Evolutionary conservation across 2,113 vertebrate species (phyloP).

Genomic region (Regulus satrapa): DNA sequence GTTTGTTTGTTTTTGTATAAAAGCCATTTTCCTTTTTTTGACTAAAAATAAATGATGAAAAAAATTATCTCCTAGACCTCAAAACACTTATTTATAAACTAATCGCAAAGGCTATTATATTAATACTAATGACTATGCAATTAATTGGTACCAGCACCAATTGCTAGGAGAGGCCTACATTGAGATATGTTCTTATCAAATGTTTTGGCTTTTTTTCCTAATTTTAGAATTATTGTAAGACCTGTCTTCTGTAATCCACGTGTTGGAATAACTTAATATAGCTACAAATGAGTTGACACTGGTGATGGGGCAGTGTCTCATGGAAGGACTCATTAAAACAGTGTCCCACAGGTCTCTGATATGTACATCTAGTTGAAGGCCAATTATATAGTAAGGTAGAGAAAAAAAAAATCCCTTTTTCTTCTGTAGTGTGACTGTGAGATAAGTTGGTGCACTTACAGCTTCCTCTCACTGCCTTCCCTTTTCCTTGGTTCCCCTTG

Average conservation of each 20-base stretch:
- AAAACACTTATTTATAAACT: not conserved
- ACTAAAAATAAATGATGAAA: constrained; percentile 10
- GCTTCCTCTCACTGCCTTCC: not conserved
- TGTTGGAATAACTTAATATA: not conserved
- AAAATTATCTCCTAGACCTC: not conserved
- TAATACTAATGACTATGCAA: not conserved
- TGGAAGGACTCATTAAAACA: not conserved
- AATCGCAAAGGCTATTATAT: not conserved
- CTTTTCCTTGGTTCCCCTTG: not conserved
- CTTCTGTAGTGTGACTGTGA: not conserved
- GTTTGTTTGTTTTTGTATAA: not conserved
- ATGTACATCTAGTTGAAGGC: not conserved
- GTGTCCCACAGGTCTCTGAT: not conserved
- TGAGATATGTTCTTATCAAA: not conserved
- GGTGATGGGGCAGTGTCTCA: not conserved
- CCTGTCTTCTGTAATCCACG: not conserved
- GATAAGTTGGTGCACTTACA: not conserved
- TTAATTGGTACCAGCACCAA: not conserved
- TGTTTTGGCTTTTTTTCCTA: not conserved
- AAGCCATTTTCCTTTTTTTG: not conserved
- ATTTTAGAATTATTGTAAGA: not conserved
- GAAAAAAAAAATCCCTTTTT: not conserved
- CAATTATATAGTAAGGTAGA: not conserved
- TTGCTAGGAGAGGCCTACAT: not conserved
- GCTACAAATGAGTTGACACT: not conserved